phyloP scores from a whole-genome alignment of 2,113 vertebrate genomes.

The Calyptommatus sinebrachiatus region DNA sequence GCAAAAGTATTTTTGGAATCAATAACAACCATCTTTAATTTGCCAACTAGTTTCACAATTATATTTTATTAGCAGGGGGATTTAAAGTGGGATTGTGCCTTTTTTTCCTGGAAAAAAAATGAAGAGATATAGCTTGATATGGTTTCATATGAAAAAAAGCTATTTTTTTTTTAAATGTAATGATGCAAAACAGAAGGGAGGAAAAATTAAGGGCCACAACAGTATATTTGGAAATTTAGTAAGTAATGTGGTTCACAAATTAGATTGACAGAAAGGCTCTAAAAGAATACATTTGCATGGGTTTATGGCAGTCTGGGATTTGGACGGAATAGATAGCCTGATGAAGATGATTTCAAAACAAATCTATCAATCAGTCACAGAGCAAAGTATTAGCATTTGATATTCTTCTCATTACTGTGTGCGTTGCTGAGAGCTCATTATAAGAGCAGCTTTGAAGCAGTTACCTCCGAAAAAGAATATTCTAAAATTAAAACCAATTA shows the following conservation, averaged over 20 bases:
- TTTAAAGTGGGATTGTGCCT: conserved; percentile 27
- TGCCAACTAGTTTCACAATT: conserved; percentile 67
- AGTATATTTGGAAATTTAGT: conserved; percentile 38
- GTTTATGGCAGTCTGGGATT: neutral
- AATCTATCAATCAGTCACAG: too few relatives aligned
- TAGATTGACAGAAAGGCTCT: conserved; percentile 36
- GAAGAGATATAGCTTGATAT: conserved; percentile 36
- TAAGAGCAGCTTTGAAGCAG: too few relatives aligned
- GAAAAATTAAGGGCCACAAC: conserved; percentile 27
- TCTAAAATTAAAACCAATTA: too few relatives aligned
- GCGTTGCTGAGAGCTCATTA: too few relatives aligned
- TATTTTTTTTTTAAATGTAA: conserved; percentile 18
- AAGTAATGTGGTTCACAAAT: conserved; percentile 54
- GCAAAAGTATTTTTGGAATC: conserved; percentile 84
- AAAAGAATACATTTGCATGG: conserved; percentile 27
- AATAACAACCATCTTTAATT: conserved; percentile 78
- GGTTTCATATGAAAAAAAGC: conserved; percentile 36
- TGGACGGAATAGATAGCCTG: neutral
- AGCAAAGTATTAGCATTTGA: too few relatives aligned
- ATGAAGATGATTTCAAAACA: neutral
- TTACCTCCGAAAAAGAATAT: too few relatives aligned
- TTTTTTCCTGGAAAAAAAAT: conserved; percentile 32
- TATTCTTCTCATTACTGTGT: too few relatives aligned
- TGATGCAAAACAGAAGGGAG: conserved; percentile 28
- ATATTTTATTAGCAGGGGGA: conserved; percentile 58